Evolutionary conservation across 2,113 vertebrate species (phyloP), one percentile per base, ranked within the genome.

Genomic region (Setophaga coronata): DNA sequence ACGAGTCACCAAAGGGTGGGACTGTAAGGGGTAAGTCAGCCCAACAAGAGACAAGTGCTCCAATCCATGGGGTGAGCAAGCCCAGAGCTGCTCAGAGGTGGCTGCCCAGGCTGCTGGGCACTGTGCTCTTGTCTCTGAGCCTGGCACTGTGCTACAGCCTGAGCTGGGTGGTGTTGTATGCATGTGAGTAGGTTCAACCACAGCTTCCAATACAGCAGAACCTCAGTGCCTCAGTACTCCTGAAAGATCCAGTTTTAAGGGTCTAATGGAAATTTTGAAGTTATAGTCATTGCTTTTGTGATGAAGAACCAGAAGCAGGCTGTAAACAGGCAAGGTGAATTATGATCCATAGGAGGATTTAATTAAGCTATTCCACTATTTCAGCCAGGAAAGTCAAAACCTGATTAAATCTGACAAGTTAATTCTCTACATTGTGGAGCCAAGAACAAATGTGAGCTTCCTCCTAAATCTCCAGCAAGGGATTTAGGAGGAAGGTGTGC

Each of bases 171-270:
- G 4, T 26, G 24, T 11, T 58, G 21, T 7, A 15, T 8, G 24
- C 34, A 26, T 26, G 4, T 0, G 3, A 33, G 8, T 3, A 40
- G 11, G 21, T 65, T 56, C 50, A 36, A 1, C 33, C 15, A 5
- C 40, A 89, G 23, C 33, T n/a, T 47, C 50, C 74, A 60, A 10
- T 25, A 51, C 23, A 28, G 64, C n/a, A 66, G 21, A 48, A 33
- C 29, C n/a, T 43, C 33, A 70, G 20, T 43, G 38, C 26, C 31
- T 48, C 38, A 7, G 62, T 31, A 43, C 25, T 47, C 60, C 82
- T 21, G 17, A 34, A 12, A 24, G 13, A n/a, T 16, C 29, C 33
- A 11, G 16, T 51, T 88, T 64, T 45, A 57, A 61, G 18, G 23
- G 23, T 56, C 33, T 71, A 36, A 31, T 8, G 14, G 29, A 25